A percentile compares a stretch with the other conserved stretches of the same genome.
Evolutionary conservation across 2,888 invertebrate genomes (phyloP).

Genomic region (Lithophane socia): DNA sequence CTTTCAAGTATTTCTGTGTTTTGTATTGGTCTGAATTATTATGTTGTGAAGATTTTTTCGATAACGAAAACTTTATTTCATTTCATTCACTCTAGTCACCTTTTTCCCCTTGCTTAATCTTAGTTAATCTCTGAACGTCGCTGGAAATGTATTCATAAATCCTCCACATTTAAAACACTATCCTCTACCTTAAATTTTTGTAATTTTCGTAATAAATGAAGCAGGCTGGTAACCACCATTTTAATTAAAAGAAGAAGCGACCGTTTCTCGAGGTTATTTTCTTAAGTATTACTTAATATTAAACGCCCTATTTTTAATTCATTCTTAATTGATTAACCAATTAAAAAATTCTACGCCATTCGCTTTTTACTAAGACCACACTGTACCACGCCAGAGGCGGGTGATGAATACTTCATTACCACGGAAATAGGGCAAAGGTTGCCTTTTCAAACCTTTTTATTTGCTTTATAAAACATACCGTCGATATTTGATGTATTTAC

Average conservation of each 20-base stretch:
- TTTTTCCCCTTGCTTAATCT: not conserved
- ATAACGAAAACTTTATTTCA: no score
- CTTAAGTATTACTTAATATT: not conserved
- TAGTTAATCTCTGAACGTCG: not conserved
- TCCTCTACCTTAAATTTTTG: not conserved
- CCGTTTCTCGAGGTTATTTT: not conserved
- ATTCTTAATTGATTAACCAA: not conserved
- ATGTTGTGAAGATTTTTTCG: no score
- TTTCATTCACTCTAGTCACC: no score
- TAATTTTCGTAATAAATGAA: not conserved
- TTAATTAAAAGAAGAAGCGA: not conserved
- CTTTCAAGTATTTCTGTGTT: no score
- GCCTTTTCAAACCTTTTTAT: constrained; percentile 79
- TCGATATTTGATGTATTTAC: constrained; percentile 61
- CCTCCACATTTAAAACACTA: not conserved
- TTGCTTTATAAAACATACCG: constrained; percentile 68
- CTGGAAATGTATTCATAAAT: not conserved
- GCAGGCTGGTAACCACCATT: not conserved
- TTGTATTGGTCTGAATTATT: no score
- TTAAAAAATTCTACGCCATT: not conserved
- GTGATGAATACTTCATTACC: constrained; percentile 87
- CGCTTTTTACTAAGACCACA: constrained; percentile 49
- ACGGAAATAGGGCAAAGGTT: constrained; percentile 81
- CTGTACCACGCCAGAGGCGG: constrained; percentile 67
- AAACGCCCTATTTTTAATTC: accelerated